Conservation (phyloP, 2,797 vertebrate genomes). For the Hydrophis major region DNA sequence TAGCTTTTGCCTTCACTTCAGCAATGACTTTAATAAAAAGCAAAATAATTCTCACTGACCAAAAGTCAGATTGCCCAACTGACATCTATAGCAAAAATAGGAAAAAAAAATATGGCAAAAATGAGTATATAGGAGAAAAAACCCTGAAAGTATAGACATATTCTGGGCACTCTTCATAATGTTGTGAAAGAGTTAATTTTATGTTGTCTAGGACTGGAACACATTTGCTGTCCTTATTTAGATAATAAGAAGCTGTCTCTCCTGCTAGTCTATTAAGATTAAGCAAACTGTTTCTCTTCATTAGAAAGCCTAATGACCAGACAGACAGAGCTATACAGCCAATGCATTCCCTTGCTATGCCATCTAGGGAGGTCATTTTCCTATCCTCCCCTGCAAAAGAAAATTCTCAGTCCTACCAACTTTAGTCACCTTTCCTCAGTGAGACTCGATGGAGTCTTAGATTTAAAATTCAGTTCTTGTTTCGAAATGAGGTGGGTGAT, state of each 20-base stretch:
- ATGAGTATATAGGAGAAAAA: neutral
- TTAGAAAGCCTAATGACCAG: conserved; percentile 55
- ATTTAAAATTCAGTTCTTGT: conserved; percentile 13
- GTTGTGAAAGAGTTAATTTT: conserved; percentile 56
- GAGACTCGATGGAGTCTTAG: conserved; percentile 39
- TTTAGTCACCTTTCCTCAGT: conserved; percentile 27
- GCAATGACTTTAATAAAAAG: neutral
- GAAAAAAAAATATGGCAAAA: neutral
- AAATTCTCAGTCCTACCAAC: conserved; percentile 15
- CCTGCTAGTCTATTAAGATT: conserved; percentile 60
- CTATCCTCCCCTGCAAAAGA: conserved; percentile 13
- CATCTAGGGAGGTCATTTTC: conserved; percentile 38
- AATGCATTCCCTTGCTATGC: conserved; percentile 45
- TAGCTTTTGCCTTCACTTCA: neutral
- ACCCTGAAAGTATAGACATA: neutral
- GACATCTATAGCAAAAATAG: neutral
- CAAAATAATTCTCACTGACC: neutral
- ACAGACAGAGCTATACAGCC: conserved; percentile 30
- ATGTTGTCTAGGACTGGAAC: conserved; percentile 51
- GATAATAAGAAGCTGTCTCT: conserved; percentile 58
- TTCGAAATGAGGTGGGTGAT: conserved; percentile 53
- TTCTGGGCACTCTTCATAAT: conserved; percentile 38
- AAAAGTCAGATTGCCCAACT: neutral
- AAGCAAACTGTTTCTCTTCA: conserved; percentile 66
- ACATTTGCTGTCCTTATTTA: conserved; percentile 62